These are phyloP conservation scores for Drosophila ogumai DNA, from an alignment of 1,140 invertebrate species.

Conservation along the genomic window DNA sequence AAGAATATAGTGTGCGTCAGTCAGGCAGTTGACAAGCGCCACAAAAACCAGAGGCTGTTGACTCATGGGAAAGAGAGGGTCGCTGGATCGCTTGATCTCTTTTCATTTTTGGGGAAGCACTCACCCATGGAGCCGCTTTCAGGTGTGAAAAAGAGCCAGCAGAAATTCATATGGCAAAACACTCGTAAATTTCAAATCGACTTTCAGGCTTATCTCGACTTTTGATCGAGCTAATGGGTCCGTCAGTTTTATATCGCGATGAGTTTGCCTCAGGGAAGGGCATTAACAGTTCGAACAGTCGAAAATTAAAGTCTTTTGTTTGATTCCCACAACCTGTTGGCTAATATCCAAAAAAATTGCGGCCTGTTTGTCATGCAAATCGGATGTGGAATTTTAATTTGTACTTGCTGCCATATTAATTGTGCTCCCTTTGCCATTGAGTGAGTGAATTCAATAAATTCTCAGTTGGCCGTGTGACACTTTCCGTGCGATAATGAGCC, in stretches of 20 bases:
- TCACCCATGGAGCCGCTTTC: slow-evolving; percentile 29
- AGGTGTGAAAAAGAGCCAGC: slow-evolving; percentile 23
- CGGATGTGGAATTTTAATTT: slow-evolving; percentile 24
- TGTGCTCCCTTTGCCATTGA: slow-evolving; percentile 27
- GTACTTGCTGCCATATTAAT: slow-evolving; percentile 31
- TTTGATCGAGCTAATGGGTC: slow-evolving; percentile 5
- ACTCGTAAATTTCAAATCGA: slow-evolving; percentile 31
- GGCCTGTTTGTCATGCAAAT: slow-evolving; percentile 30
- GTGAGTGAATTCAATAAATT: slow-evolving; percentile 76
- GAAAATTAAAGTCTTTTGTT: slow-evolving; percentile 24
- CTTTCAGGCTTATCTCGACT: slow-evolving; percentile 2
- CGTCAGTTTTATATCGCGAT: neutral
- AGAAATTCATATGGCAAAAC: neutral
- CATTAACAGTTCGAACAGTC: slow-evolving; percentile 1
- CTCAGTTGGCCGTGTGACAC: slow-evolving; percentile 63
- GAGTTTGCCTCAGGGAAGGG: slow-evolving; percentile 6
- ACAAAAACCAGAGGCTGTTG: slow-evolving; percentile 23
- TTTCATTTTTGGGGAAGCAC: slow-evolving; percentile 25
- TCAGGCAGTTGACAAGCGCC: slow-evolving; percentile 27
- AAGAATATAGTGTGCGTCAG: slow-evolving; percentile 31
- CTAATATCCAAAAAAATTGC: slow-evolving; percentile 25
- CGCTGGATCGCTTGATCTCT: neutral
- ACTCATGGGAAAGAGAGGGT: slow-evolving; percentile 36
- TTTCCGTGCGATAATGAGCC: slow-evolving; percentile 70
- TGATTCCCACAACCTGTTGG: slow-evolving; percentile 34